phyloP scores from a whole-genome alignment of 2,888 invertebrate genomes.

The Tubiluchus corallicola region DNA sequence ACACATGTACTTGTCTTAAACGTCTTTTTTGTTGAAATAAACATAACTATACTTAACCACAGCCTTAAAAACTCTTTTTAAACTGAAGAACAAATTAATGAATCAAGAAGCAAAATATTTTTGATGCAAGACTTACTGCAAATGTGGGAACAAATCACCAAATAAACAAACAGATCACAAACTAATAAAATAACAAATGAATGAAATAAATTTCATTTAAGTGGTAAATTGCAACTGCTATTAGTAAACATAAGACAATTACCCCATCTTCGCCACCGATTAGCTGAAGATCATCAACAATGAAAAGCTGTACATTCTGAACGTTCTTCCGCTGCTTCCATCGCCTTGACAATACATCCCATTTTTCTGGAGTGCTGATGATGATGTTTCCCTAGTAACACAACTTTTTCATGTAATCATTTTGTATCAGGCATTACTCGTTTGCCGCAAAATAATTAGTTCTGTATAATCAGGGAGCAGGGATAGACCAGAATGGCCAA shows the following conservation, averaged over 20 bases:
- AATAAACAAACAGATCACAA: too few relatives aligned
- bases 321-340: constrained; percentile 99
- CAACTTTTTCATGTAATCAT: too few relatives aligned
- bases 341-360: constrained; percentile 91
- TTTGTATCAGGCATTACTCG: too few relatives aligned
- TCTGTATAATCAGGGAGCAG: too few relatives aligned
- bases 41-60: background rate
- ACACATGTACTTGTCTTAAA: too few relatives aligned
- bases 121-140: background rate
- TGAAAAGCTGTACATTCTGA: constrained; percentile 84
- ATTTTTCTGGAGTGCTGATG: constrained; percentile 88
- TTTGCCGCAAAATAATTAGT: too few relatives aligned
- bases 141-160: background rate
- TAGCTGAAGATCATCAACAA: constrained; percentile 82
- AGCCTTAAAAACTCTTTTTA: background rate
- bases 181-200: constrained; percentile 2
- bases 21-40: constrained; percentile 45
- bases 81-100: background rate
- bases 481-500: too few relatives aligned
- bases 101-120: too few relatives aligned
- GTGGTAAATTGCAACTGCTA: background rate
- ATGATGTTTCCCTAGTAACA: constrained; percentile 90
- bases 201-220: constrained; percentile 1
- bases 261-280: constrained; percentile 36
- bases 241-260: constrained; percentile 12